Percentiles rank a stretch among this genome's conserved stretches.
phyloP scores from a whole-genome alignment of 2,888 invertebrate species.

The Microctonus hyperodae region DNA sequence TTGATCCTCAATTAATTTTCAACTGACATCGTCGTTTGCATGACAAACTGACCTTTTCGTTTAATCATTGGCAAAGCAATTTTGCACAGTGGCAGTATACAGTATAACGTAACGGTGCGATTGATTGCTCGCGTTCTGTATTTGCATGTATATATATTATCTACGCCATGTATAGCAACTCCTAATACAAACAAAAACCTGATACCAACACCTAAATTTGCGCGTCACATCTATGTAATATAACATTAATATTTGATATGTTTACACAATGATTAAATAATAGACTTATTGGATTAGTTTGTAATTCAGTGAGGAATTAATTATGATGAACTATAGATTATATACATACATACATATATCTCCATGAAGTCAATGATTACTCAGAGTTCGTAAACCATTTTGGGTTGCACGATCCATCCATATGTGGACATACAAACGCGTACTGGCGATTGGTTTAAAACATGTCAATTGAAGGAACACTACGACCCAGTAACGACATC shows the following conservation, averaged over 20 bases:
- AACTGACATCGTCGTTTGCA: slow-evolving; percentile 38
- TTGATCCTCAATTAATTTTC: slow-evolving; percentile 40
- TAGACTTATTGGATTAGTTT: background rate
- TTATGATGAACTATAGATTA: background rate
- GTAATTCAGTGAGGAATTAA: background rate
- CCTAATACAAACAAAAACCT: slow-evolving; percentile 4
- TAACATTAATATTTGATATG: background rate
- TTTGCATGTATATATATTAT: background rate
- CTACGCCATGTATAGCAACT: background rate
- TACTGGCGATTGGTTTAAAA: slow-evolving; percentile 52
- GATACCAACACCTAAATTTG: background rate
- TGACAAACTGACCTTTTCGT: slow-evolving; percentile 36
- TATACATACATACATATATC: background rate
- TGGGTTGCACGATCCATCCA: background rate
- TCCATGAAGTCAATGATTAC: slow-evolving; percentile 7
- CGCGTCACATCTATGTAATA: background rate
- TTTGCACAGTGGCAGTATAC: background rate
- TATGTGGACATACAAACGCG: background rate
- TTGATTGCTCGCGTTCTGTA: background rate
- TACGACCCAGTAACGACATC: background rate
- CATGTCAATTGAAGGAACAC: slow-evolving; percentile 45
- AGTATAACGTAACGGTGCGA: background rate
- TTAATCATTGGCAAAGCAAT: slow-evolving; percentile 10
- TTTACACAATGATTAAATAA: background rate
- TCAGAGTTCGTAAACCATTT: slow-evolving; percentile 15